These are phyloP conservation scores for Cynocephalus volans DNA, from an alignment of 2,113 vertebrate species.

Conservation along the genomic window DNA sequence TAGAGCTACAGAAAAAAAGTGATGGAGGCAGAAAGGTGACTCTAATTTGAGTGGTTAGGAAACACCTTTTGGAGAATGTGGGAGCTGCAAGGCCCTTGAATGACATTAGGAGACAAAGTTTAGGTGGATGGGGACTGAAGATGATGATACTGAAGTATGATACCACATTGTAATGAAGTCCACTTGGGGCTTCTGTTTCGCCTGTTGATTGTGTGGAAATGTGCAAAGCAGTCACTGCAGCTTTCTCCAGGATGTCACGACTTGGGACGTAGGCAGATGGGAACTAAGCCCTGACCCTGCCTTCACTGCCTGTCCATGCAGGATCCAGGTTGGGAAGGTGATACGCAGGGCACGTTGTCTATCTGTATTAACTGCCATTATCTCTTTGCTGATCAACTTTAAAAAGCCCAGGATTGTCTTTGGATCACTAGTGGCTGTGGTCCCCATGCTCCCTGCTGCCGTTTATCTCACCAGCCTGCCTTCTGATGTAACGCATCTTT, in stretches of 20 bases:
- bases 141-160: not conserved
- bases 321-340: not conserved
- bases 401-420: not conserved
- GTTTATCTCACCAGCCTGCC: not conserved
- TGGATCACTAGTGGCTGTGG: not conserved
- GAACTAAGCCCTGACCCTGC: not conserved
- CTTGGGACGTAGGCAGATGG: not conserved
- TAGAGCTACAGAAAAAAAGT: accelerated
- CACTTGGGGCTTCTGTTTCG: not conserved
- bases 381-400: not conserved
- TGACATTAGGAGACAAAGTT: not conserved
- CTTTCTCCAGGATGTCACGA: not conserved
- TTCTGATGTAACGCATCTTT: not conserved
- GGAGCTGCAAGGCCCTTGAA: not conserved
- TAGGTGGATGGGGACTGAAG: not conserved
- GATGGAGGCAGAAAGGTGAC: not conserved
- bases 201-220: not conserved
- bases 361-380: not conserved
- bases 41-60: not conserved
- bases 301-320: not conserved
- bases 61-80: not conserved
- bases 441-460: not conserved
- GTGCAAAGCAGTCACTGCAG: too few species aligned
- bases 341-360: too few species aligned
- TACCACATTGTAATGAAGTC: not conserved